These are phyloP conservation scores for Etheostoma spectabile DNA, from an alignment of 2,113 vertebrate species.

Conservation along the genomic window DNA sequence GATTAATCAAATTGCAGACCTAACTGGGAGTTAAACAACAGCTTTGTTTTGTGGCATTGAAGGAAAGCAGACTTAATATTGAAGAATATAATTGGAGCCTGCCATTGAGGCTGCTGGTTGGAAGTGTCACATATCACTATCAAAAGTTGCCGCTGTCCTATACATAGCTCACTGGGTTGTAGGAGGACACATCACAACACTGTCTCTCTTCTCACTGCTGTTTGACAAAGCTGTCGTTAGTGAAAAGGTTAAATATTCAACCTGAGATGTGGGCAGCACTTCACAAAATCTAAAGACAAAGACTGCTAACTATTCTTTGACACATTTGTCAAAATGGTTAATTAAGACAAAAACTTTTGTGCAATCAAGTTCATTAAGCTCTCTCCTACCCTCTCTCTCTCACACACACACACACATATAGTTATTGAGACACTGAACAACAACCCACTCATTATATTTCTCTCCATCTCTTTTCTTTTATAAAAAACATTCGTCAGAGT, in stretches of 20 bases:
- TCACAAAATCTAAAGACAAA: too few relatives aligned
- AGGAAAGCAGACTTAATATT: neutral
- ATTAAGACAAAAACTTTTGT: constrained; percentile 17
- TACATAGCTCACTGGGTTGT: constrained; percentile 20
- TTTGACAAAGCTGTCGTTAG: constrained; percentile 13
- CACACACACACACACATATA: neutral
- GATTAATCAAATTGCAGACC: neutral
- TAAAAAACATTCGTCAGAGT: constrained; percentile 14
- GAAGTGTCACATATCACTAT: constrained; percentile 34
- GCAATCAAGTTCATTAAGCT: neutral
- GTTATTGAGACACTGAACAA: neutral
- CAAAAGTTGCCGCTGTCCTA: neutral
- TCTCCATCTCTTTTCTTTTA: constrained; percentile 4
- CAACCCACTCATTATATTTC: neutral
- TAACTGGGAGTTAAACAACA: neutral
- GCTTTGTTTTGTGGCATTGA: neutral
- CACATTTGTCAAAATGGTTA: neutral
- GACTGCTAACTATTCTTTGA: neutral
- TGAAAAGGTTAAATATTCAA: constrained; percentile 9
- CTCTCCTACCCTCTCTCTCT: neutral
- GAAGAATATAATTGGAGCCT: neutral
- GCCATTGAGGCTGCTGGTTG: constrained; percentile 20
- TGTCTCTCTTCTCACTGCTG: neutral
- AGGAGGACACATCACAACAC: constrained; percentile 25
- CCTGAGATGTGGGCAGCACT: neutral